phyloP scores from a whole-genome alignment of 1,140 invertebrate genomes.

The Ceratosolen solmsi region DNA sequence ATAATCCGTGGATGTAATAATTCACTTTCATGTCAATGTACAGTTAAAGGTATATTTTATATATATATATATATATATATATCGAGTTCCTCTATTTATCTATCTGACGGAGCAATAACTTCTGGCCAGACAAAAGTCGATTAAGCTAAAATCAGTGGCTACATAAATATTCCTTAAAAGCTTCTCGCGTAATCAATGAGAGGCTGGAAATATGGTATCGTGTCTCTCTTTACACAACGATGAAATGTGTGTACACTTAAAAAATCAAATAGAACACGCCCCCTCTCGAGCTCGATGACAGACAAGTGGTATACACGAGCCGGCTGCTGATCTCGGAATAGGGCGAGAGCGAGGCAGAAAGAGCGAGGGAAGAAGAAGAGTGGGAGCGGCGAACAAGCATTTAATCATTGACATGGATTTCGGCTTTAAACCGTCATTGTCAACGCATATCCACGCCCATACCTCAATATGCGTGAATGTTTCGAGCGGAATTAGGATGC shows the following conservation, averaged over 20 bases:
- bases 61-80: too few relatives aligned
- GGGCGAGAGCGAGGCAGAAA: conserved; percentile 5
- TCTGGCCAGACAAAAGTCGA: neutral
- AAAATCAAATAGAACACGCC: neutral
- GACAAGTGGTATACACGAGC: neutral
- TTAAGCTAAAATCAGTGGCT: neutral
- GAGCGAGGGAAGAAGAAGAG: neutral
- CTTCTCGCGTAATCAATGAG: neutral
- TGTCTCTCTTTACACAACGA: neutral
- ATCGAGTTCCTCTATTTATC: too few relatives aligned
- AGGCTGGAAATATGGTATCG: too few relatives aligned
- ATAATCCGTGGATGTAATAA: too few relatives aligned
- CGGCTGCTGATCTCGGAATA: neutral
- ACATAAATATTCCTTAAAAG: conserved; percentile 25
- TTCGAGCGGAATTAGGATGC: conserved; percentile 58
- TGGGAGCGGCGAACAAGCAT: conserved; percentile 36
- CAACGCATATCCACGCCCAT: conserved; percentile 1
- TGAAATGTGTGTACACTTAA: neutral
- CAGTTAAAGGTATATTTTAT: too few relatives aligned
- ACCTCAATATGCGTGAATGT: conserved; percentile 42
- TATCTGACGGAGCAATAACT: too few relatives aligned
- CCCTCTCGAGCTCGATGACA: neutral
- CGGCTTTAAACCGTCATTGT: conserved; percentile 46
- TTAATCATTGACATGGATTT: conserved; percentile 48
- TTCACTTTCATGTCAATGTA: neutral